Conservation (phyloP, 1,140 invertebrate species). For the Papilio machaon region DNA sequence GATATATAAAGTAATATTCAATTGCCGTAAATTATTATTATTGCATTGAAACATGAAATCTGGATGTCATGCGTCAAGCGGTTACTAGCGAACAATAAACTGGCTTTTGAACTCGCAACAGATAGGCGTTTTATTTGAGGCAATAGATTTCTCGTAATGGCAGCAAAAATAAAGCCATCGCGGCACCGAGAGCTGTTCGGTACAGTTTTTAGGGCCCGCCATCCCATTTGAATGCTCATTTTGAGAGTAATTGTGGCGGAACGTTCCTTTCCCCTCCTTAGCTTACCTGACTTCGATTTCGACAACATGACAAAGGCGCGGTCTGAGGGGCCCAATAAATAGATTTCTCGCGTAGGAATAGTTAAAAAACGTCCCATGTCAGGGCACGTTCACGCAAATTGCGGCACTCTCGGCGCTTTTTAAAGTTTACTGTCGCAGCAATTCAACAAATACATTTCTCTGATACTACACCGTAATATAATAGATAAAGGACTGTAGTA, state of each 20-base stretch:
- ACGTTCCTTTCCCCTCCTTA: slow-evolving; percentile 57
- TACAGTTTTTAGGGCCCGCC: slow-evolving; percentile 67
- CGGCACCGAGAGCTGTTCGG: slow-evolving; percentile 56
- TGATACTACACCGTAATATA: background rate
- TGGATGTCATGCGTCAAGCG: slow-evolving; percentile 26
- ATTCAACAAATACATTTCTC: background rate
- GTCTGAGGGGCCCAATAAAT: slow-evolving; percentile 77
- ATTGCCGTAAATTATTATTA: slow-evolving; percentile 11
- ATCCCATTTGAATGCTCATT: slow-evolving; percentile 77
- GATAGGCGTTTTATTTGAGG: slow-evolving; percentile 75
- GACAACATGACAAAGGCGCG: slow-evolving; percentile 78
- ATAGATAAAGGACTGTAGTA: background rate
- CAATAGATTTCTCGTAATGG: slow-evolving; percentile 74
- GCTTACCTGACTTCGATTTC: slow-evolving; percentile 76
- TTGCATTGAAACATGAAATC: slow-evolving; percentile 4
- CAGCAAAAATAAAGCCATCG: slow-evolving; percentile 73
- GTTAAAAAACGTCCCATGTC: slow-evolving; percentile 66
- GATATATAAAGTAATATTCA: background rate
- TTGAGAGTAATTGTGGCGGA: slow-evolving; percentile 74
- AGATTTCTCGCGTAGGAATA: slow-evolving; percentile 72
- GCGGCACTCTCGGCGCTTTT: slow-evolving; percentile 49
- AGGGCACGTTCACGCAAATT: slow-evolving; percentile 57
- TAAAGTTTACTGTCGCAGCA: slow-evolving; percentile 53
- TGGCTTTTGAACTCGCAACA: slow-evolving; percentile 70
- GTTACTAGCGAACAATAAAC: slow-evolving; percentile 61